Evolutionary conservation across 2,113 vertebrate genomes (phyloP).

Genomic region (Anguilla rostrata): DNA sequence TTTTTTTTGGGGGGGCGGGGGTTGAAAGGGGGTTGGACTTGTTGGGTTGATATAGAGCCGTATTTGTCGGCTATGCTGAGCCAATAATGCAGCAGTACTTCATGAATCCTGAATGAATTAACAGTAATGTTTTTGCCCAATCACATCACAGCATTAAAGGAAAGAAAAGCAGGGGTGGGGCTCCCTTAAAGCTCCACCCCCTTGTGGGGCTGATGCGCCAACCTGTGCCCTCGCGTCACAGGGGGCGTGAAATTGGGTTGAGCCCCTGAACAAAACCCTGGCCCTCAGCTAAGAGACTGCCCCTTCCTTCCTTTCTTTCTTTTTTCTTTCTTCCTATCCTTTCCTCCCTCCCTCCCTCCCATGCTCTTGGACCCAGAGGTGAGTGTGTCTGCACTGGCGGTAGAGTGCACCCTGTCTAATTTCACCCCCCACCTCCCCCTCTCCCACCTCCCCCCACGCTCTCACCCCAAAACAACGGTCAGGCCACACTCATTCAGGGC

Average conservation of each 20-base stretch:
- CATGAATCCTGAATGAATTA: slow-evolving; percentile 77
- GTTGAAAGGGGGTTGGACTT: too few species aligned
- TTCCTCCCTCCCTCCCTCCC: not conserved
- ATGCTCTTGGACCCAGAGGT: slow-evolving; percentile 54
- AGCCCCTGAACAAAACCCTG: slow-evolving; percentile 63
- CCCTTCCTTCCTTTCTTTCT: not conserved
- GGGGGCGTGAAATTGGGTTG: slow-evolving; percentile 78
- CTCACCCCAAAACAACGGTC: slow-evolving; percentile 29
- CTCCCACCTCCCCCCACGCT: slow-evolving; percentile 47
- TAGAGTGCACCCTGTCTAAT: slow-evolving; percentile 59
- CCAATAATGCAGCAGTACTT: slow-evolving; percentile 75
- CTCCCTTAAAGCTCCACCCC: slow-evolving; percentile 64
- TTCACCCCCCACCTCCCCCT: slow-evolving; percentile 51
- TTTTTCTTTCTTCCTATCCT: too few species aligned
- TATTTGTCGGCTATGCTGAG: slow-evolving; percentile 71
- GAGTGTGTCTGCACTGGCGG: slow-evolving; percentile 53
- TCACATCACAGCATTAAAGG: slow-evolving; percentile 70
- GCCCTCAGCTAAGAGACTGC: slow-evolving; percentile 32
- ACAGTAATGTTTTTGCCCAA: slow-evolving; percentile 61
- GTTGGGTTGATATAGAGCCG: slow-evolving; percentile 52
- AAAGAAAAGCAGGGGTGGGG: slow-evolving; percentile 58
- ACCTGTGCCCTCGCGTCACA: slow-evolving; percentile 49
- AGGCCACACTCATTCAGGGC: slow-evolving; percentile 30
- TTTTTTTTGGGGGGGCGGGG: not conserved
- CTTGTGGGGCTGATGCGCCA: too few species aligned